Evolutionary conservation across 2,797 vertebrate species (phyloP).

Genomic region (Tenualosa ilisha): DNA sequence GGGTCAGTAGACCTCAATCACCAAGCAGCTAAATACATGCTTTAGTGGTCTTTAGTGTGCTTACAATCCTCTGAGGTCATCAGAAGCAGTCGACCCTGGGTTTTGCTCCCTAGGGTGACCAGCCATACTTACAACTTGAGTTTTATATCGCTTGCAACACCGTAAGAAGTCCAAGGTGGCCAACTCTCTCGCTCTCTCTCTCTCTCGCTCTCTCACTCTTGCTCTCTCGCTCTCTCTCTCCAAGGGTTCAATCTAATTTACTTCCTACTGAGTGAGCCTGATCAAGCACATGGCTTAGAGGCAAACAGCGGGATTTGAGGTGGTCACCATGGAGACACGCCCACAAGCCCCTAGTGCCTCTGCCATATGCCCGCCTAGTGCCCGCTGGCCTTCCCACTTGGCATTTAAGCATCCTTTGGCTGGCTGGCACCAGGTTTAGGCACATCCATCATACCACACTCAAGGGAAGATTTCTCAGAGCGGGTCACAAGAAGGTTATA

Average conservation of each 20-base stretch:
- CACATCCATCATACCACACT: not conserved
- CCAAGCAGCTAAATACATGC: not conserved
- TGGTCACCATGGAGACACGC: not conserved
- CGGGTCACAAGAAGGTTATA: not conserved
- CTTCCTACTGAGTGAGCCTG: not conserved
- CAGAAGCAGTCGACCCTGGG: too few species aligned
- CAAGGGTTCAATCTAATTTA: slow-evolving; percentile 3
- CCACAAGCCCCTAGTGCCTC: not conserved
- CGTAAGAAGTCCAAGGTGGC: not conserved
- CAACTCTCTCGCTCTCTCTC: not conserved
- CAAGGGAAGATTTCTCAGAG: not conserved
- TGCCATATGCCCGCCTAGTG: not conserved
- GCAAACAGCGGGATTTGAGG: not conserved
- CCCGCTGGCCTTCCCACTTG: not conserved
- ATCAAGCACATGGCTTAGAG: not conserved
- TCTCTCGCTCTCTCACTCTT: not conserved
- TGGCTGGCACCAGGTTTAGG: not conserved
- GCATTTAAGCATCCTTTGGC: not conserved
- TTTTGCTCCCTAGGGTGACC: not conserved
- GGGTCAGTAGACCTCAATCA: not conserved
- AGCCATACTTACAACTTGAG: not conserved
- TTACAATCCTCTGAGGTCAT: too few species aligned
- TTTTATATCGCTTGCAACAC: not conserved
- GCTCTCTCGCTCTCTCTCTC: not conserved
- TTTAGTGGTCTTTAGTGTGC: too few species aligned